phyloP scores from a whole-genome alignment of 2,888 invertebrate genomes.

The Nysson spinosus region DNA sequence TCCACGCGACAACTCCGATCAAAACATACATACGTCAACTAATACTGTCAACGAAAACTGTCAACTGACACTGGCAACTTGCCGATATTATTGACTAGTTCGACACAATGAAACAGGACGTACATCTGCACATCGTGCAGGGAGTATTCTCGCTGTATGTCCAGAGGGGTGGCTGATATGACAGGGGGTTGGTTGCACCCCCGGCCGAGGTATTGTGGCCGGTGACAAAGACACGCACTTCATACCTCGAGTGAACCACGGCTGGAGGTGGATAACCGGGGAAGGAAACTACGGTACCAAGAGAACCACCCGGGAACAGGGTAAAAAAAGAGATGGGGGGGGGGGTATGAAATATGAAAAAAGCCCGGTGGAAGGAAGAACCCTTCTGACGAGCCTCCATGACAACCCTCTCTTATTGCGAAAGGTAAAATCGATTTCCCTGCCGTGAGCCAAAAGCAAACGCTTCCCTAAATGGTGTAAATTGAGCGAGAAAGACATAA shows the following conservation, averaged over 20 bases:
- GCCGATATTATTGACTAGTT: too few species aligned
- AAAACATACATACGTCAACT: too few species aligned
- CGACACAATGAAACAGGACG: constrained; percentile 12
- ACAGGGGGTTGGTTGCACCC: too few species aligned
- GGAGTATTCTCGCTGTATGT: too few species aligned
- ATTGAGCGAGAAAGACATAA: constrained; percentile 43
- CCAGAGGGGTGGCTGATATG: too few species aligned
- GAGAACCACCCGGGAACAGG: constrained; percentile 20
- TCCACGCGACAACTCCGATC: too few species aligned
- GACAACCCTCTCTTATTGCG: constrained; percentile 44
- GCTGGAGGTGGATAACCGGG: constrained; percentile 25
- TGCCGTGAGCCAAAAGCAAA: constrained; percentile 17
- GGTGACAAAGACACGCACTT: constrained; percentile 65
- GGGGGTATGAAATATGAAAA: neutral
- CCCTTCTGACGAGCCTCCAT: constrained; percentile 23
- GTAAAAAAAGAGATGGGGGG: constrained; percentile 4
- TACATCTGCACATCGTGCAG: neutral
- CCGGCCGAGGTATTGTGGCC: constrained; percentile 53
- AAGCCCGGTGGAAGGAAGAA: constrained; percentile 33
- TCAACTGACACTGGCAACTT: too few species aligned
- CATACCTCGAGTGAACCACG: constrained; percentile 45
- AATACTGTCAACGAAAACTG: too few species aligned
- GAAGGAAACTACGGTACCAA: constrained; percentile 24
- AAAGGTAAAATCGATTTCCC: constrained; percentile 46
- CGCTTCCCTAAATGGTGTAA: constrained; percentile 52